Percentiles rank a stretch among this genome's conserved stretches.
Evolutionary conservation across 92 coral and sea anemone genomes (phyloP).

Genomic region (Nematostella vectensis): DNA sequence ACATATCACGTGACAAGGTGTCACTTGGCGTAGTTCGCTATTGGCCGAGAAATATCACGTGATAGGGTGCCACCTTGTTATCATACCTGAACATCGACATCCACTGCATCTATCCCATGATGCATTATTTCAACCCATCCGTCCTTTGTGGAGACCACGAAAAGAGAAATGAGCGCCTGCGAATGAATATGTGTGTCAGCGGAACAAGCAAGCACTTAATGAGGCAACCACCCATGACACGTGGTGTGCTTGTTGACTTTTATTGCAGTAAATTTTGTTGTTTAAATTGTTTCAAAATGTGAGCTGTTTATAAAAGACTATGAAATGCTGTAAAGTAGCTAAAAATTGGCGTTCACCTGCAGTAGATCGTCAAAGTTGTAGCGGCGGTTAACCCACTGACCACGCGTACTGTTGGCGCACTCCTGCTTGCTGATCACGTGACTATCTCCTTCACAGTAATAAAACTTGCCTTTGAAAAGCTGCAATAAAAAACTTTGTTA

Average conservation of each 20-base stretch:
- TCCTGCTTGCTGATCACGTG: constrained; percentile 48
- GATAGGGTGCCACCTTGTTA: too few species aligned
- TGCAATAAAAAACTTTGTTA: constrained; percentile 10
- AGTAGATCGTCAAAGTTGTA: constrained; percentile 89
- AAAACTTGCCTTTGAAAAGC: constrained; percentile 86
- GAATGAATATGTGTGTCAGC: background rate
- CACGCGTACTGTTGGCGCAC: constrained; percentile 40
- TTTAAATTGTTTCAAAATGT: too few species aligned
- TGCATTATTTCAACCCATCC: constrained; percentile 99
- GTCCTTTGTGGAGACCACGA: constrained; percentile 89
- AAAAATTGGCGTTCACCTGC: constrained; percentile 48
- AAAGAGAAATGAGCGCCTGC: constrained; percentile 83
- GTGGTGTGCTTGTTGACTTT: too few species aligned
- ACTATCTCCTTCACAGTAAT: constrained; percentile 62
- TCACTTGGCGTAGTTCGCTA: constrained; percentile 74
- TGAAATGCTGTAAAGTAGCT: too few species aligned
- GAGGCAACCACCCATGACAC: too few species aligned
- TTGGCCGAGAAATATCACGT: constrained; percentile 53
- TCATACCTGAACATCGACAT: constrained; percentile 67
- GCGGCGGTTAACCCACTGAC: constrained; percentile 71
- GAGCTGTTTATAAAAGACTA: too few species aligned
- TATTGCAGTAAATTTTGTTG: too few species aligned
- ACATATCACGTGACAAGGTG: too few species aligned
- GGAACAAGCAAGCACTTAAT: too few species aligned
- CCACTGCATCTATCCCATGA: constrained; percentile 93